Conservation (phyloP, 2,888 invertebrate genomes). For the Andrena flavipes region DNA sequence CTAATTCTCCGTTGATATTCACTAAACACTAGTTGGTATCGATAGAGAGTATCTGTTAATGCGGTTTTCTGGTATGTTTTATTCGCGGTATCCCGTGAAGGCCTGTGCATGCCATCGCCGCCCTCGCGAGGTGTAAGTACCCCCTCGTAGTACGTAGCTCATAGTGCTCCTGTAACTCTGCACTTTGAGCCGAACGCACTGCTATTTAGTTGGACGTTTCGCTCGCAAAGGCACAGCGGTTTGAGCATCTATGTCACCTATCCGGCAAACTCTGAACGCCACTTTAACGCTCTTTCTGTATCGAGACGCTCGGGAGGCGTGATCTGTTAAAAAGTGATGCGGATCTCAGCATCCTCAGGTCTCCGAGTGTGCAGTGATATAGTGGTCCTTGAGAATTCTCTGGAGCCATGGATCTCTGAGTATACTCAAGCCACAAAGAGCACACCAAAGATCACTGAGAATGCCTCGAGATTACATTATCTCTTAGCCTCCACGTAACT, state of each 20-base stretch:
- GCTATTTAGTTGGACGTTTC: constrained; percentile 41
- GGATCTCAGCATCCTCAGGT: too few species aligned
- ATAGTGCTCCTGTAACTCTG: constrained; percentile 57
- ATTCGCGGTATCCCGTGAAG: constrained; percentile 85
- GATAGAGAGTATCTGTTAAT: constrained; percentile 67
- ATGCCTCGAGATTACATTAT: not conserved
- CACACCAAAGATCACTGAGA: not conserved
- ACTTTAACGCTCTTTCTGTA: constrained; percentile 9
- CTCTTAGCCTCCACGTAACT: not conserved
- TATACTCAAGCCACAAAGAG: too few species aligned
- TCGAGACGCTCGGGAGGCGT: not conserved
- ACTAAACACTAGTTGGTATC: constrained; percentile 15
- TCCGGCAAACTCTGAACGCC: not conserved
- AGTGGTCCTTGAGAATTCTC: too few species aligned
- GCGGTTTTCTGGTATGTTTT: constrained; percentile 80
- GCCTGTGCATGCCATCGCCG: constrained; percentile 95
- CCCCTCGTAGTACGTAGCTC: constrained; percentile 70
- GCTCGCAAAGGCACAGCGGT: constrained; percentile 49
- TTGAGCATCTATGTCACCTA: constrained; percentile 20
- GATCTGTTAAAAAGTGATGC: not conserved
- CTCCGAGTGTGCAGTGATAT: too few species aligned
- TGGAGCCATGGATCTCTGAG: too few species aligned
- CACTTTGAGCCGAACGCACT: constrained; percentile 52
- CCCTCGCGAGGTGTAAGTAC: constrained; percentile 96
- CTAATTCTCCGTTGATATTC: constrained; percentile 6